These are phyloP conservation scores for Criorhina ranunculi DNA, from an alignment of 2,888 invertebrate species.

Conservation along the genomic window DNA sequence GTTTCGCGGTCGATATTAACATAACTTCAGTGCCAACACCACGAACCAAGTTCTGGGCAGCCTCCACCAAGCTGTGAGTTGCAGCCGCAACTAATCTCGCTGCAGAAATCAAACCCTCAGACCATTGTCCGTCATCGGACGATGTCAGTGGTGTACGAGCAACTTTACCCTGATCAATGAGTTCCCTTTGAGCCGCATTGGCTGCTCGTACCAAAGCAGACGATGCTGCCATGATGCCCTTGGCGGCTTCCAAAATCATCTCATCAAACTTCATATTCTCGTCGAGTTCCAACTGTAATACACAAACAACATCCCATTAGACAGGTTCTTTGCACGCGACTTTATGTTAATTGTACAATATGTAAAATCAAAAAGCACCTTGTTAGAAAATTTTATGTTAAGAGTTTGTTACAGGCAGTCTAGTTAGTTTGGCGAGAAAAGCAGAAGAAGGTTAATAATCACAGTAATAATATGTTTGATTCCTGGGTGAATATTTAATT, in stretches of 20 bases:
- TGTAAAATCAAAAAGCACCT: constrained; percentile 17
- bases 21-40: constrained; percentile 97
- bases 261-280: constrained; percentile 99
- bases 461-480: constrained; percentile 99
- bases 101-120: constrained; percentile 97
- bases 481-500: constrained; percentile 94
- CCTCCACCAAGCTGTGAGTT: constrained; percentile 98
- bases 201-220: constrained; percentile 98
- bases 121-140: constrained; percentile 99
- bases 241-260: constrained; percentile 99
- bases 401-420: constrained; percentile 44
- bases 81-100: constrained; percentile 98
- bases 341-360: not conserved
- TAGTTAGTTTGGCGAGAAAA: constrained; percentile 79
- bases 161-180: constrained; percentile 96
- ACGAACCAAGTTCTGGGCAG: constrained; percentile 98
- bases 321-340: not conserved
- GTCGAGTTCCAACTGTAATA: constrained; percentile 85
- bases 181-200: constrained; percentile 97
- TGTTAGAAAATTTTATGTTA: constrained; percentile 29
- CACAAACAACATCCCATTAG: constrained; percentile 22
- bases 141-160: constrained; percentile 92
- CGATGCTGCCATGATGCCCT: constrained; percentile 98
- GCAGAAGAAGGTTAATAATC: constrained; percentile 83
- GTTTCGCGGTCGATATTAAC: constrained; percentile 97